Evolutionary conservation across 2,888 invertebrate genomes (phyloP).

Genomic region (Apamea monoglypha): DNA sequence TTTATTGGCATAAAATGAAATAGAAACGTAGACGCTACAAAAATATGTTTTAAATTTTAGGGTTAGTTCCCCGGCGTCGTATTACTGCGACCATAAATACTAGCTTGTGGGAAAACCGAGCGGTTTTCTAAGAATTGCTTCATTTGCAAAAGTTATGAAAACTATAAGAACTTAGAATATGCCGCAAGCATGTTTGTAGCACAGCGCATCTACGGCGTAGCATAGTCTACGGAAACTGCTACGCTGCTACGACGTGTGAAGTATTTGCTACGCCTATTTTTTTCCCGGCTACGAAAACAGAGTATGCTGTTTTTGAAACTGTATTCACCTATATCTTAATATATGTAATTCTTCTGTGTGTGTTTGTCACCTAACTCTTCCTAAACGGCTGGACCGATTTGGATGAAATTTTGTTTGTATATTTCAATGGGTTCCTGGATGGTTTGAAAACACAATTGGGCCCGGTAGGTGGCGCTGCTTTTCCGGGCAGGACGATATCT

Average conservation of each 20-base stretch:
- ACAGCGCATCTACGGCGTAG: constrained; percentile 54
- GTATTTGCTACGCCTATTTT: background rate
- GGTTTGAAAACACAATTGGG: too few relatives aligned
- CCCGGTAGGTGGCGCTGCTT: too few relatives aligned
- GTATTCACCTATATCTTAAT: background rate
- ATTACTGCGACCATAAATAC: constrained; percentile 52
- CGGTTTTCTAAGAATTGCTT: constrained; percentile 46
- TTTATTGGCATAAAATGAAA: constrained; percentile 55
- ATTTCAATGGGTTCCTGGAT: too few relatives aligned
- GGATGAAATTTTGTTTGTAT: too few relatives aligned
- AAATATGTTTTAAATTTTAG: constrained; percentile 51
- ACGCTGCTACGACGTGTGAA: background rate
- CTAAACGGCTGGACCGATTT: too few relatives aligned
- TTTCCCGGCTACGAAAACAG: background rate
- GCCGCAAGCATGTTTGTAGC: background rate
- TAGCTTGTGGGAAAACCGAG: constrained; percentile 21
- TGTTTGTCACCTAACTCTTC: too few relatives aligned
- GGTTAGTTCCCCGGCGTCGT: constrained; percentile 34
- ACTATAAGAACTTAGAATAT: constrained; percentile 5
- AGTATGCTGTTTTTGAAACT: background rate
- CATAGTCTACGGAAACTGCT: constrained; percentile 25
- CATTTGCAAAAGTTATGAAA: constrained; percentile 48
- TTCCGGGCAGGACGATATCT: too few relatives aligned
- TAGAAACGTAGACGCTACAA: constrained; percentile 59
- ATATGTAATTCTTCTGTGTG: too few relatives aligned